Percentiles rank a stretch among this genome's conserved stretches.
Conservation (phyloP, 2,113 vertebrate species). For the Thalassarche chlororhynchos region DNA sequence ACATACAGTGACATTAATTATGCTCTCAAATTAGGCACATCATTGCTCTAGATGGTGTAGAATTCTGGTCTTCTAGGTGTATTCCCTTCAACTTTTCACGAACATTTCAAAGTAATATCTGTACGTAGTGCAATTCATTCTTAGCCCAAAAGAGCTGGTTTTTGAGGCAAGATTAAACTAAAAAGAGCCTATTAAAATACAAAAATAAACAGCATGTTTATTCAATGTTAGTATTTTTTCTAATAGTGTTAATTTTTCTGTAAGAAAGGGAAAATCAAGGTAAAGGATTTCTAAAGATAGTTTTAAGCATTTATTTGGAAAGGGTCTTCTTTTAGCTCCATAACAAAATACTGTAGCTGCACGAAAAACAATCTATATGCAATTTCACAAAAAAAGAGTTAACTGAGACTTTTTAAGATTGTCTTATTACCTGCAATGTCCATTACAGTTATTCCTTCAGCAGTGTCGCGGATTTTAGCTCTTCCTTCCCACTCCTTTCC, state of each 20-base stretch:
- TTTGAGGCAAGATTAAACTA: not conserved
- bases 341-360: not conserved
- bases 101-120: not conserved
- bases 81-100: not conserved
- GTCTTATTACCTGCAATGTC: not conserved
- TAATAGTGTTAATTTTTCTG: not conserved
- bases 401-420: not conserved
- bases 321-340: not conserved
- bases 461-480: not conserved
- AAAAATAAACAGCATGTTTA: not conserved
- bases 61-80: not conserved
- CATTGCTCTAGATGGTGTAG: not conserved
- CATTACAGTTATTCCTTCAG: not conserved
- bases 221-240: not conserved
- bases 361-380: not conserved
- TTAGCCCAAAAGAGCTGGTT: not conserved
- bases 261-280: not conserved
- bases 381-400: not conserved
- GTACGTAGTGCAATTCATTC: not conserved
- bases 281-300: not conserved
- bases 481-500: not conserved
- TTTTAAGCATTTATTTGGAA: not conserved
- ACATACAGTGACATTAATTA: conserved; percentile 30
- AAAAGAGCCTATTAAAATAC: not conserved
- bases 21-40: conserved; percentile 15